These are phyloP conservation scores for Bicyclus anynana DNA, from an alignment of 1,140 invertebrate genomes.

Conservation along the genomic window DNA sequence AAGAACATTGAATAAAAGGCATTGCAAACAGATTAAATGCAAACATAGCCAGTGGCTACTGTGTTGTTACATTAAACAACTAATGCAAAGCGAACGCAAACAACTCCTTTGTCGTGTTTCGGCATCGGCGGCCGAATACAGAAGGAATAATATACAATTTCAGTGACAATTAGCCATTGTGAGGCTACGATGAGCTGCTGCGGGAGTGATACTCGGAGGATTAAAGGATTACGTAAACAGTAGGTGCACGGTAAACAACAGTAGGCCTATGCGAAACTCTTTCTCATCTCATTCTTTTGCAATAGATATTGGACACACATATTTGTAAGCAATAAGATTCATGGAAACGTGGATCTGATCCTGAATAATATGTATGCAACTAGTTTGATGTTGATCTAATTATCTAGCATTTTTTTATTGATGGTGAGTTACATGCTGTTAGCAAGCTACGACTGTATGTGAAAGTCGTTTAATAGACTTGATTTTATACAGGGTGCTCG, in stretches of 20 bases:
- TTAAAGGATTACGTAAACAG: constrained; percentile 61
- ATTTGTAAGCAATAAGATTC: constrained; percentile 1
- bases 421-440: too few species aligned
- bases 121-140: constrained; percentile 26
- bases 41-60: constrained; percentile 60
- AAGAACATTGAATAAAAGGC: constrained; percentile 56
- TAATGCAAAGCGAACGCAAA: constrained; percentile 62
- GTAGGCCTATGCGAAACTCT: constrained; percentile 38
- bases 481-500: too few species aligned
- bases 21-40: constrained; percentile 68
- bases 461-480: too few species aligned
- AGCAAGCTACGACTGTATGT: too few species aligned
- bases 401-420: too few species aligned
- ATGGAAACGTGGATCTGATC: too few species aligned
- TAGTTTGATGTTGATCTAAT: not conserved
- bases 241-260: constrained; percentile 49
- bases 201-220: constrained; percentile 57
- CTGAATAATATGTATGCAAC: not conserved
- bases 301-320: constrained; percentile 8
- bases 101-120: constrained; percentile 56
- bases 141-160: constrained; percentile 37
- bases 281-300: constrained; percentile 26
- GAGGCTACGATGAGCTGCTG: constrained; percentile 26
- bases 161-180: constrained; percentile 59
- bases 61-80: constrained; percentile 64